These are phyloP conservation scores for Leuciscus idus DNA, from an alignment of 2,113 vertebrate species.

Conservation along the genomic window DNA sequence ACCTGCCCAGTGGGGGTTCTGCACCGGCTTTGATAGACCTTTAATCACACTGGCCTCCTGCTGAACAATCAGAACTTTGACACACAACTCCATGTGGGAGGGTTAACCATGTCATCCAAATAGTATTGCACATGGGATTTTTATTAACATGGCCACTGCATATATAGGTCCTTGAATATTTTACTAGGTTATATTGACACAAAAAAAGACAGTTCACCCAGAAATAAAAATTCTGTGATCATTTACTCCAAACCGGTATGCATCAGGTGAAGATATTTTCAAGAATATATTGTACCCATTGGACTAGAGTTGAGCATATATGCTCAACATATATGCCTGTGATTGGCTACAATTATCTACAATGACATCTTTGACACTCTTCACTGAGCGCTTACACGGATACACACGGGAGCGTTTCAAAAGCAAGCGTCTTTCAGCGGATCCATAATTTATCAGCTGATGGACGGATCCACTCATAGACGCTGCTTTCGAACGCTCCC, in stretches of 20 bases:
- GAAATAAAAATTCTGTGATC: background rate
- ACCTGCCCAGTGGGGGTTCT: conserved; percentile 7
- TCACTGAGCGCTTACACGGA: too few relatives aligned
- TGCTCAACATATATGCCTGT: too few relatives aligned
- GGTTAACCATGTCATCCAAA: background rate
- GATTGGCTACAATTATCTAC: too few relatives aligned
- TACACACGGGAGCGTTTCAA: too few relatives aligned
- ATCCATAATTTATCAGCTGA: too few relatives aligned
- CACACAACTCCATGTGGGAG: background rate
- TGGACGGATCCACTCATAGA: too few relatives aligned
- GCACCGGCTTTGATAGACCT: conserved; percentile 34
- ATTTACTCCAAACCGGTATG: background rate
- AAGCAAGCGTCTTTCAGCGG: too few relatives aligned
- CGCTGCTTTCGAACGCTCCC: too few relatives aligned
- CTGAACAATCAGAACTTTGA: conserved; percentile 31
- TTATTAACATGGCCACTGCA: background rate
- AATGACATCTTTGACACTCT: too few relatives aligned
- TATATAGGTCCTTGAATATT: background rate
- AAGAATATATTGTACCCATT: background rate
- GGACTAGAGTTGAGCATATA: too few relatives aligned
- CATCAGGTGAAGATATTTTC: background rate
- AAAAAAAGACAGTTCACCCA: background rate
- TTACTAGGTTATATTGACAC: background rate
- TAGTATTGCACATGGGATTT: background rate
- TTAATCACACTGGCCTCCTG: conserved; percentile 42